Conservation (phyloP, 1,140 invertebrate genomes). For the Drosophila repletoides region DNA sequence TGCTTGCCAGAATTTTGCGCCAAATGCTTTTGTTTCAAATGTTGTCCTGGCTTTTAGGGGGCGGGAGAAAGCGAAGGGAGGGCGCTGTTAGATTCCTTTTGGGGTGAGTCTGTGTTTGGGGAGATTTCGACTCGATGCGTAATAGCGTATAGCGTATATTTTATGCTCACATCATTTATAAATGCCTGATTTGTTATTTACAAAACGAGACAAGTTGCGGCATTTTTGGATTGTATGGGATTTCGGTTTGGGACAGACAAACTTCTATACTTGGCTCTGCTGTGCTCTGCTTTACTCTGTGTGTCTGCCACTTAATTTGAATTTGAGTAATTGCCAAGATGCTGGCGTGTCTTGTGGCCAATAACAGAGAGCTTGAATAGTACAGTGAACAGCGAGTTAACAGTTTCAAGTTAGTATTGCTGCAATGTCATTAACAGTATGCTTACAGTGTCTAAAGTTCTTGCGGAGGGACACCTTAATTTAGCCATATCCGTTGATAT, state of each 20-base stretch:
- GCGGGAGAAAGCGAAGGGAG: background rate
- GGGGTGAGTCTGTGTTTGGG: background rate
- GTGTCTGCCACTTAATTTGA: constrained; percentile 70
- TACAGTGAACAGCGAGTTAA: background rate
- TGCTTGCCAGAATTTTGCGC: constrained; percentile 59
- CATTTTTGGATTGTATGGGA: constrained; percentile 59
- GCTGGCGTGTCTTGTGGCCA: constrained; percentile 32
- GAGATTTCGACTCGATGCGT: constrained; percentile 5
- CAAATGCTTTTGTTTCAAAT: constrained; percentile 69
- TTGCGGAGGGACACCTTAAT: too few species aligned
- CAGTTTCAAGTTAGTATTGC: too few species aligned
- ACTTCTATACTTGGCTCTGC: constrained; percentile 1
- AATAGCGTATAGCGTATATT: constrained; percentile 59
- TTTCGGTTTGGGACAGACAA: constrained; percentile 21
- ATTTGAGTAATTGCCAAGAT: constrained; percentile 75
- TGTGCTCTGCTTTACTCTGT: constrained; percentile 12
- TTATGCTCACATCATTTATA: constrained; percentile 82
- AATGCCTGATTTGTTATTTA: constrained; percentile 83
- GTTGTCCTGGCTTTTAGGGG: constrained; percentile 24
- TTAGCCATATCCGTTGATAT: too few species aligned
- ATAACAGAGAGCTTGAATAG: constrained; percentile 6
- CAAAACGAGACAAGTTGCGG: constrained; percentile 79
- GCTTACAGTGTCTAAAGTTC: background rate
- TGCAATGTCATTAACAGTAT: background rate
- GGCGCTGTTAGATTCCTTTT: background rate